Percentiles rank a stretch among this genome's conserved stretches.
phyloP scores from a whole-genome alignment of 2,797 vertebrate species.

The Muscicapa comitata region DNA sequence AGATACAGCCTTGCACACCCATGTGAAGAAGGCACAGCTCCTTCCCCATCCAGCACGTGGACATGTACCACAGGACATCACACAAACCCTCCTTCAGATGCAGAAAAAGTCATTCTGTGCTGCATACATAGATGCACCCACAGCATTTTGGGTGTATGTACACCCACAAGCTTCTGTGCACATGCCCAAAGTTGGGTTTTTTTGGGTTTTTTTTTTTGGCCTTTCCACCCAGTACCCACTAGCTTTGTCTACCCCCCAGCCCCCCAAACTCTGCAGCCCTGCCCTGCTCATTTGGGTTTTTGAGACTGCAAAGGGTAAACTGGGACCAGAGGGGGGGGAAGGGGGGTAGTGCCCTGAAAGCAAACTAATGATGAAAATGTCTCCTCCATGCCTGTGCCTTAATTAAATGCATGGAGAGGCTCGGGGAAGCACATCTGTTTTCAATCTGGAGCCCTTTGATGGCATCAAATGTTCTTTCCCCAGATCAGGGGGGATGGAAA shows the following conservation, averaged over 20 bases:
- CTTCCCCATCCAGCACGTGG: neutral
- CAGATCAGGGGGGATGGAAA: slow-evolving; percentile 89
- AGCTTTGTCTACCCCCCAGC: neutral
- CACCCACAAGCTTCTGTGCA: neutral
- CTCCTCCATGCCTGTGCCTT: slow-evolving; percentile 88
- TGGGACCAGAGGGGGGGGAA: slow-evolving; percentile 4
- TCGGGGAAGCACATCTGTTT: slow-evolving; percentile 92
- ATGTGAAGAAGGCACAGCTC: neutral
- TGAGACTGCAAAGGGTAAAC: slow-evolving; percentile 73
- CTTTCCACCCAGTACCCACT: neutral
- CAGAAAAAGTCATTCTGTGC: neutral
- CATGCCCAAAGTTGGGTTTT: neutral
- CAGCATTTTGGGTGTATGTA: neutral
- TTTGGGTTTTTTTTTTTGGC: neutral
- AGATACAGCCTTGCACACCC: neutral
- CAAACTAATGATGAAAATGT: slow-evolving; percentile 93
- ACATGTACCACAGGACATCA: fast-evolving
- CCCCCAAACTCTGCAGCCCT: neutral
- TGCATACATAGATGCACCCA: fast-evolving
- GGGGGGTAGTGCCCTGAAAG: slow-evolving; percentile 64
- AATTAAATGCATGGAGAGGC: slow-evolving; percentile 98
- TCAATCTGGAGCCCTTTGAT: slow-evolving; percentile 96
- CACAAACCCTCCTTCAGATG: neutral
- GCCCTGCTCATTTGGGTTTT: slow-evolving; percentile 68
- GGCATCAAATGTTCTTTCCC: slow-evolving; percentile 98